A percentile compares a stretch with the other conserved stretches of the same genome.
phyloP scores from a whole-genome alignment of 2,888 invertebrate species.

The Oscheius sp. region DNA sequence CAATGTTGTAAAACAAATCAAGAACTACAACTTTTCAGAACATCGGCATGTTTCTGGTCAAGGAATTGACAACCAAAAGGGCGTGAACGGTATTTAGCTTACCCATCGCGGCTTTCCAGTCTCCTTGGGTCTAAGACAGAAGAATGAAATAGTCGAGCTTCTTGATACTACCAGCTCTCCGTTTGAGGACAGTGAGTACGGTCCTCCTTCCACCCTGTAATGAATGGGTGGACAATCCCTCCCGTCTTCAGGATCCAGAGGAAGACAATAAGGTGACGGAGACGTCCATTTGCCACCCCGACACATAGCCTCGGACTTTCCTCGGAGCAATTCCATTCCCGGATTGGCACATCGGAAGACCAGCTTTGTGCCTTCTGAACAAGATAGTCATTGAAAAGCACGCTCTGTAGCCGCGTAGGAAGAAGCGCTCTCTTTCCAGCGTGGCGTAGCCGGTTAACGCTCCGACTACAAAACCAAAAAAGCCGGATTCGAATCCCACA shows the following conservation, averaged over 20 bases:
- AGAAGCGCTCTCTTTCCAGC: too few relatives aligned
- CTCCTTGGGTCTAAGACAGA: conserved; percentile 63
- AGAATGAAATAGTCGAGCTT: conserved; percentile 66
- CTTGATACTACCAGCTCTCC: conserved; percentile 66
- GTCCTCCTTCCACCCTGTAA: conserved; percentile 65
- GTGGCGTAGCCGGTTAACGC: too few relatives aligned
- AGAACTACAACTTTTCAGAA: too few relatives aligned
- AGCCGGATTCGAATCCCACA: too few relatives aligned
- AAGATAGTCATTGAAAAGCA: not conserved
- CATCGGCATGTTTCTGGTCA: too few relatives aligned
- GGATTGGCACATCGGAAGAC: conserved; percentile 64
- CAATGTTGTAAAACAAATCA: too few relatives aligned
- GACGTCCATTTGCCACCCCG: conserved; percentile 53
- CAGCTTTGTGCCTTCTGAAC: conserved; percentile 55
- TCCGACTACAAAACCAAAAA: too few relatives aligned
- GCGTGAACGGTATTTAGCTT: conserved; percentile 20
- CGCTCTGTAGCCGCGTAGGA: not conserved
- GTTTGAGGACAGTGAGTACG: conserved; percentile 62
- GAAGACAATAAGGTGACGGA: conserved; percentile 52
- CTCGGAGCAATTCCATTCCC: conserved; percentile 54
- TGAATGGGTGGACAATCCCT: conserved; percentile 62
- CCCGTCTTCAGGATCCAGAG: conserved; percentile 41
- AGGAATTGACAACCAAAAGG: not conserved
- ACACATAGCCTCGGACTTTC: conserved; percentile 50
- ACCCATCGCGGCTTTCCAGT: conserved; percentile 63